A percentile compares a stretch with the other conserved stretches of the same genome.
These are phyloP conservation scores for Sebastes itinus DNA, from an alignment of 2,797 vertebrate genomes.

Conservation along the genomic window DNA sequence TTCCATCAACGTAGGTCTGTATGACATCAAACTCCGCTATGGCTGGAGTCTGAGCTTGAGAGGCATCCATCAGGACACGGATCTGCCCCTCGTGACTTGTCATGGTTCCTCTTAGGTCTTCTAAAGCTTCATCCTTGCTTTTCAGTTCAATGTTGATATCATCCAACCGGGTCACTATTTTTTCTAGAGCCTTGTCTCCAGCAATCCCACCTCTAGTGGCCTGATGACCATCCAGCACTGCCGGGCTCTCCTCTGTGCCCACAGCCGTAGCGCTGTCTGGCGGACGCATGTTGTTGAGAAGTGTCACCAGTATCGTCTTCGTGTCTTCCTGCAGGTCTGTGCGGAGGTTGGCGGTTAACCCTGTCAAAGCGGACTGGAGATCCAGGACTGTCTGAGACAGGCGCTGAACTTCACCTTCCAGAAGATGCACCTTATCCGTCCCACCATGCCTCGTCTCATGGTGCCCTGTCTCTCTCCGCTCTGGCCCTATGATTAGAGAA, in stretches of 20 bases:
- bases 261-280: conserved; percentile 70
- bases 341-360: conserved; percentile 86
- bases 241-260: conserved; percentile 79
- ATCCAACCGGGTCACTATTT: conserved; percentile 87
- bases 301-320: conserved; percentile 86
- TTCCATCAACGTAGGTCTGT: conserved; percentile 88
- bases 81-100: conserved; percentile 91
- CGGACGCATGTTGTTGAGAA: conserved; percentile 85
- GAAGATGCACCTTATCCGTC: conserved; percentile 87
- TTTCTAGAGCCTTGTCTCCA: conserved; percentile 83
- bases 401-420: conserved; percentile 92
- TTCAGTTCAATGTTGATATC: conserved; percentile 87
- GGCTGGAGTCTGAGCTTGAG: conserved; percentile 74
- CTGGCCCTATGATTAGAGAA: conserved; percentile 67
- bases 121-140: conserved; percentile 88
- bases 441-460: conserved; percentile 64
- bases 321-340: conserved; percentile 89
- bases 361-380: conserved; percentile 89
- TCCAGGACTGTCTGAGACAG: conserved; percentile 92
- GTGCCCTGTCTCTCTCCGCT: conserved; percentile 74
- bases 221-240: conserved; percentile 81
- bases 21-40: conserved; percentile 83
- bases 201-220: conserved; percentile 66
- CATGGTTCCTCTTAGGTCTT: conserved; percentile 88
- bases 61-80: conserved; percentile 90